Evolutionary conservation across 2,797 vertebrate genomes (phyloP).

Genomic region (Spizella passerina): DNA sequence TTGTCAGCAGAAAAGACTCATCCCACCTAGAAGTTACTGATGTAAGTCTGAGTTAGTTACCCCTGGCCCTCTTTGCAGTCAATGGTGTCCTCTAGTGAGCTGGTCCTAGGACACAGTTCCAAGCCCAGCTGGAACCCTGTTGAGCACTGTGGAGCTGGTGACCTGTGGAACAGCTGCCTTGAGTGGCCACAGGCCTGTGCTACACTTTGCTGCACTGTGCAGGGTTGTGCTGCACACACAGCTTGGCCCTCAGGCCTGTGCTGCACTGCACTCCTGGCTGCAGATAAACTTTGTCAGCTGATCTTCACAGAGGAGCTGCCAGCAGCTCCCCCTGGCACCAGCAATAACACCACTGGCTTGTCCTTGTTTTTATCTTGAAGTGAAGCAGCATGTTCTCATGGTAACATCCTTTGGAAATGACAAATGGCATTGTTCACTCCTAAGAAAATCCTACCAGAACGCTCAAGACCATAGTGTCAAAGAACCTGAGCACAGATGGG

Average conservation of each 20-base stretch:
- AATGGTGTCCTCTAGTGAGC: not conserved
- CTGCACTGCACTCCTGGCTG: not conserved
- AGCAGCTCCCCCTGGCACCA: not conserved
- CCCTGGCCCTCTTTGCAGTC: not conserved
- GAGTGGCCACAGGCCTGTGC: not conserved
- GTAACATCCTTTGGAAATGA: not conserved
- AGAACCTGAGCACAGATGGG: not conserved
- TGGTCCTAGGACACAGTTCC: not conserved
- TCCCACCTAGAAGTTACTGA: not conserved
- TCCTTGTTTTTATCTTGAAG: conserved; percentile 7
- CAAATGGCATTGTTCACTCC: not conserved
- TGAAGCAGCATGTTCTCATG: not conserved
- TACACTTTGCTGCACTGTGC: not conserved
- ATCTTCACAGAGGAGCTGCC: not conserved
- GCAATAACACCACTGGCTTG: not conserved
- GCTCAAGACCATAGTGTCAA: not conserved
- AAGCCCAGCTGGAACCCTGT: not conserved
- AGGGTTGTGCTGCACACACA: not conserved
- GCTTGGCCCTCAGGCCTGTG: not conserved
- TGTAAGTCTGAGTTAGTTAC: not conserved
- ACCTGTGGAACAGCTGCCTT: not conserved
- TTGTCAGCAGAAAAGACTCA: not conserved
- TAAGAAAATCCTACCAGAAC: not conserved
- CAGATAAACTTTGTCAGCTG: not conserved
- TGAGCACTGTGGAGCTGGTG: not conserved